Percentiles rank a stretch among this genome's conserved stretches.
Evolutionary conservation across 2,888 invertebrate genomes (phyloP).

Genomic region (Orthosia gracilis): DNA sequence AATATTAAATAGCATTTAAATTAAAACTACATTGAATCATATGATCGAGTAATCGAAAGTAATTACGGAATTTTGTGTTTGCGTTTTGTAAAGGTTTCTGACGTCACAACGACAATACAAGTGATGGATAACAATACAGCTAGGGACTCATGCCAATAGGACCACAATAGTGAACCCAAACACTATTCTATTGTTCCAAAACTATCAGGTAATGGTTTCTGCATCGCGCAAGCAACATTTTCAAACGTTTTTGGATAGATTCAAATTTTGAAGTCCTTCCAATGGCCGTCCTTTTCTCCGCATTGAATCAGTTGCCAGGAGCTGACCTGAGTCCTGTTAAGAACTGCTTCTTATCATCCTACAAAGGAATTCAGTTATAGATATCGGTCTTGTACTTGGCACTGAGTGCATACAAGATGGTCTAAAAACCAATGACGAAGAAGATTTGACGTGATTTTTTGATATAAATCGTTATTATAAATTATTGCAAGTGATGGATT

Average conservation of each 20-base stretch:
- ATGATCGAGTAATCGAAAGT: background rate
- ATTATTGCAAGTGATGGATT: too few species aligned
- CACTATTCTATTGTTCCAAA: conserved; percentile 68
- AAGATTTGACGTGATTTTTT: conserved; percentile 85
- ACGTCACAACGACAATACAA: conserved; percentile 21
- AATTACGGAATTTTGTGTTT: background rate
- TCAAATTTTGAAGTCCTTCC: conserved; percentile 29
- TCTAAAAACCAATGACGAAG: conserved; percentile 83
- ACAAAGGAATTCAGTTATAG: too few species aligned
- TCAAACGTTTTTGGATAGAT: conserved; percentile 41
- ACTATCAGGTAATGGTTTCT: conserved; percentile 79
- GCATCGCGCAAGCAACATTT: conserved; percentile 81
- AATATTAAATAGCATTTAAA: conserved; percentile 4
- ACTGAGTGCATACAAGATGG: conserved; percentile 82
- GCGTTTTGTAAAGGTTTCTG: conserved; percentile 5
- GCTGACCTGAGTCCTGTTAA: conserved; percentile 78
- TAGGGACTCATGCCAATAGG: conserved; percentile 45
- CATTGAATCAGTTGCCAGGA: conserved; percentile 82
- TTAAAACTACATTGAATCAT: conserved; percentile 1
- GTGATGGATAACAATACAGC: background rate
- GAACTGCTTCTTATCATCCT: too few species aligned
- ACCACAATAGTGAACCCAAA: conserved; percentile 72
- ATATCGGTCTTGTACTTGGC: conserved; percentile 79
- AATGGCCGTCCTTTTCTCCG: conserved; percentile 86
- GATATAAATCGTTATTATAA: background rate